Base-by-base conservation (phyloP, 2,113 vertebrate genomes). In the Nyctibius bracteatus region DNA sequence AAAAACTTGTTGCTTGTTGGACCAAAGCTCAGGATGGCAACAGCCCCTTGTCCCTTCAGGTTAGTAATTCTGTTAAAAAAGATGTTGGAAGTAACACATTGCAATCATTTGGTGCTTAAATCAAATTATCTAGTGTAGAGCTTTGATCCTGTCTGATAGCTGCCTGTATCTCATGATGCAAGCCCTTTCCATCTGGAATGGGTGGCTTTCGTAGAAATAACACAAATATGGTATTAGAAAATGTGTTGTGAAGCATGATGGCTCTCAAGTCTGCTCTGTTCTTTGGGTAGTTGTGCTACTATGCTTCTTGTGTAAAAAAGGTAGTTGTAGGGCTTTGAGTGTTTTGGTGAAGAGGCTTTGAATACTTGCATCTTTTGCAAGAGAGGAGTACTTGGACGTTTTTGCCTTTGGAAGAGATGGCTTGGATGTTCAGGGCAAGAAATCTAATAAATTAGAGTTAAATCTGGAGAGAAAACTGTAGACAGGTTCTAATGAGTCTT, bases 1-100 rank as follows among this genome's bases (percentile, higher is more conserved):
- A 99, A 94, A 99, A 99, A 75, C 98, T 99, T 0, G 98, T 99
- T 83, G 98, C 98, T 10, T 99, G 99, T 94, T 99, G 99, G 99
- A 98, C 98, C 87, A 98, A 98, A 98, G 98, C 98, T 52, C 99
- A 99, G 86, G 98, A 98, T 31, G 98, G 98, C 88, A 98, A 93
- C 88, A 98, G 80, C 72, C 98, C 99, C 3, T 97, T 99, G n/a
- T 98, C 98, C 37, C 98, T 99, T 31, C 99, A 99, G 99, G 99
- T 99, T 28, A 37, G 98, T 96, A 14, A 82, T 41, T 86, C 51
- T 49, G 27, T 86, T 68, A 52, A 51, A 28, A 58, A 84, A n/a
- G 15, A 5, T 49, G 5, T 24, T 93, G 71, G 31, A n/a, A 81
- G 51, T 74, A 61, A 47, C 25, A 21, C 12, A 6, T 46, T 78